A percentile compares a stretch with the other conserved stretches of the same genome.
phyloP scores from a whole-genome alignment of 2,797 vertebrate species.

The Sebastes vulpes region DNA sequence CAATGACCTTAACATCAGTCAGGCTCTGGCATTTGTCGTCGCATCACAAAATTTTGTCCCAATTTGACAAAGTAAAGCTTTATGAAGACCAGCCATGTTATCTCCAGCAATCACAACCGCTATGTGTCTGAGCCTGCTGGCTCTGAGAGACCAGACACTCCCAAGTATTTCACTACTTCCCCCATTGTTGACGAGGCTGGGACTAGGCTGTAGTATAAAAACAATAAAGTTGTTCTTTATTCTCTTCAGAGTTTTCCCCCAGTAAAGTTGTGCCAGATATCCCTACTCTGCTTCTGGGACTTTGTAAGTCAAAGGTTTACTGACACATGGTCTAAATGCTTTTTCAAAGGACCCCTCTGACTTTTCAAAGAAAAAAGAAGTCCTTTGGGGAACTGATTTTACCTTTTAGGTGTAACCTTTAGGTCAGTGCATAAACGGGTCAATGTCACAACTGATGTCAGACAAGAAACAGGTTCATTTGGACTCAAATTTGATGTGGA shows the following conservation, averaged over 20 bases:
- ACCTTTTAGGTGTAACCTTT: slow-evolving; percentile 16
- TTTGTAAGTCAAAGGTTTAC: neutral
- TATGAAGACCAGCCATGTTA: slow-evolving; percentile 35
- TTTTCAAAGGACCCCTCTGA: slow-evolving; percentile 5
- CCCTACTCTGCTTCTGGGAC: neutral
- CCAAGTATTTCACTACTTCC: neutral
- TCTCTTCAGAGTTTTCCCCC: neutral
- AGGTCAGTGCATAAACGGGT: slow-evolving; percentile 7
- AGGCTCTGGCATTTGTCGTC: neutral
- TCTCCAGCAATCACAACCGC: slow-evolving; percentile 18
- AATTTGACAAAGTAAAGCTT: slow-evolving; percentile 21
- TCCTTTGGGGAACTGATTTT: neutral
- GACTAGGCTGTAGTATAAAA: neutral
- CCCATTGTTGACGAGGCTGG: neutral
- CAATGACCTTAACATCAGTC: neutral
- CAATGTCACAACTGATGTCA: slow-evolving; percentile 7
- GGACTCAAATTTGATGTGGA: neutral
- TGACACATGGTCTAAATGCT: neutral
- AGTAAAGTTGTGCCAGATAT: neutral
- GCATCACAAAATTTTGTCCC: neutral
- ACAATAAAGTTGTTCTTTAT: neutral
- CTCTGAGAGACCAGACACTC: neutral
- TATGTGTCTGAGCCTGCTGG: slow-evolving; percentile 8
- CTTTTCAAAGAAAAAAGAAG: neutral
- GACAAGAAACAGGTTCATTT: slow-evolving; percentile 18